A percentile compares a stretch with the other conserved stretches of the same genome.
Evolutionary conservation across 2,113 vertebrate genomes (phyloP).

Genomic region (Plotosus lineatus): DNA sequence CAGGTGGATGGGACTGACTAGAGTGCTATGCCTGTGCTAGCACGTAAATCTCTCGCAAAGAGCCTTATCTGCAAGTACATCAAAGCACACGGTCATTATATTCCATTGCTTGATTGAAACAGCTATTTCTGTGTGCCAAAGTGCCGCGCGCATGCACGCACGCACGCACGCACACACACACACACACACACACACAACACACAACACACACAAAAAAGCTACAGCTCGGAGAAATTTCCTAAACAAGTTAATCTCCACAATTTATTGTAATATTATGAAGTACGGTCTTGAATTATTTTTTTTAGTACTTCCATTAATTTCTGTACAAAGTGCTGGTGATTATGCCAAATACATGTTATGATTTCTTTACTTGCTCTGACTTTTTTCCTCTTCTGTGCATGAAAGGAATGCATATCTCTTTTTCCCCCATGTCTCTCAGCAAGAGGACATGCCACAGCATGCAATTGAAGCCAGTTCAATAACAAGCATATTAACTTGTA

Average conservation of each 20-base stretch:
- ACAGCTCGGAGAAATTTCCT: not conserved
- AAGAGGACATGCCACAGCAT: not conserved
- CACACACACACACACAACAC: not conserved
- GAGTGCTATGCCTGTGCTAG: conserved; percentile 25
- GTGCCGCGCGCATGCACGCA: not conserved
- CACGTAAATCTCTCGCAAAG: conserved; percentile 38
- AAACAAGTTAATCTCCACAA: not conserved
- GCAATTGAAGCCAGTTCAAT: not conserved
- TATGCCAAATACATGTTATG: not conserved
- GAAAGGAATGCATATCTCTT: not conserved
- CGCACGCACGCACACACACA: not conserved
- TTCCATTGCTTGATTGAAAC: conserved; percentile 69
- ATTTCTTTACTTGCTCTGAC: not conserved
- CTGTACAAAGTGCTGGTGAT: not conserved
- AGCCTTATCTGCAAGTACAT: conserved; percentile 45
- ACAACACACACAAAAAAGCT: not conserved
- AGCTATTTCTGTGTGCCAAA: not conserved
- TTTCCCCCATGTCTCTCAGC: no score
- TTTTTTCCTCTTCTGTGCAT: not conserved
- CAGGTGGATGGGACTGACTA: conserved; percentile 1
- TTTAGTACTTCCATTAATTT: not conserved
- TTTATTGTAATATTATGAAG: not conserved
- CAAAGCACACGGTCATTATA: conserved; percentile 18
- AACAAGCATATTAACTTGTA: not conserved
- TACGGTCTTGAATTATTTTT: not conserved